Conservation (phyloP, 1,140 invertebrate genomes). For the Brachystomella parvula region DNA sequence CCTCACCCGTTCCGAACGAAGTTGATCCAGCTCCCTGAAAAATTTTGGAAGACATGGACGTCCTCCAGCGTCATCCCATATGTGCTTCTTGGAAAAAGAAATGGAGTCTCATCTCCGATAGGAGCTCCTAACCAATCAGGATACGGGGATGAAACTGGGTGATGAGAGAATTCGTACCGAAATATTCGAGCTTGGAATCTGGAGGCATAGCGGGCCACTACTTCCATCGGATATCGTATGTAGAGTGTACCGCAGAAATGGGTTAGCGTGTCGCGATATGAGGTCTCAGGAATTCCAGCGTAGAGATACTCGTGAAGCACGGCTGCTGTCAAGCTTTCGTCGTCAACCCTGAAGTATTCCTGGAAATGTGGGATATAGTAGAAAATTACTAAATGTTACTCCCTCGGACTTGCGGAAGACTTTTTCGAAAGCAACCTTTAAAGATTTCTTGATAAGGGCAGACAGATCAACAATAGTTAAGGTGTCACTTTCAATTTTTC, state of each 20-base stretch:
- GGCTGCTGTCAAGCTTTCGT: background rate
- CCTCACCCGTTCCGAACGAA: slow-evolving; percentile 7
- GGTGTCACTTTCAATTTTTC: background rate
- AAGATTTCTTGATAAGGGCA: background rate
- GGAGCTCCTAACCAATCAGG: background rate
- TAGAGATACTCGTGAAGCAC: slow-evolving; percentile 5
- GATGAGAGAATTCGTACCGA: slow-evolving; percentile 1
- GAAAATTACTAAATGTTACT: background rate
- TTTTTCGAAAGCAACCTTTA: no score
- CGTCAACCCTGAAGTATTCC: background rate
- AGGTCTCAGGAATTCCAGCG: background rate
- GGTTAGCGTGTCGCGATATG: background rate
- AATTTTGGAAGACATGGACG: background rate
- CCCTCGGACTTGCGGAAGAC: background rate
- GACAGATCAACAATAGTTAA: background rate
- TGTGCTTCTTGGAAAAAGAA: slow-evolving; percentile 1
- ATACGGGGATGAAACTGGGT: background rate
- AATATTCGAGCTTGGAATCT: background rate
- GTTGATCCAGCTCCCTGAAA: background rate
- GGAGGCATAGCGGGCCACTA: background rate
- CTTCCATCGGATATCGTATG: background rate
- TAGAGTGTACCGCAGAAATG: background rate
- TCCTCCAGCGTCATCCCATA: background rate
- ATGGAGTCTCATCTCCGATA: background rate
- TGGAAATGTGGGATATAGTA: slow-evolving; percentile 1